A percentile compares a stretch with the other conserved stretches of the same genome.
These are phyloP conservation scores for Pasiphila rectangulata DNA, from an alignment of 2,888 invertebrate genomes.

Conservation along the genomic window DNA sequence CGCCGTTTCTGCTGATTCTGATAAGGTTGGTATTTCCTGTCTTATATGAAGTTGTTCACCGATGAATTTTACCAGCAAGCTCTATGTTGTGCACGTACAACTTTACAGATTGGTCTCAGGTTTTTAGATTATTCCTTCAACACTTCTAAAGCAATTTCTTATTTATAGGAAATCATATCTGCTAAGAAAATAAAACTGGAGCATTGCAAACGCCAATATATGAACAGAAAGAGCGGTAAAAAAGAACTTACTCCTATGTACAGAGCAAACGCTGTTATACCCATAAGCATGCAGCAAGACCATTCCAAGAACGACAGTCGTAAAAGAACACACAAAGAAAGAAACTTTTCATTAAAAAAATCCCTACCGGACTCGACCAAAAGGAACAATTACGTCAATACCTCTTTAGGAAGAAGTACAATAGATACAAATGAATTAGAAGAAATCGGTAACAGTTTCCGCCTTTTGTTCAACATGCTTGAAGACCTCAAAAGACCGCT, in stretches of 20 bases:
- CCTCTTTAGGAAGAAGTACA: slow-evolving; percentile 24
- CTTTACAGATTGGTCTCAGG: too few species aligned
- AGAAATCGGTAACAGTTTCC: slow-evolving; percentile 48
- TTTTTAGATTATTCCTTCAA: too few species aligned
- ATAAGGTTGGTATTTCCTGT: slow-evolving; percentile 33
- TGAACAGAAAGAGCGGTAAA: slow-evolving; percentile 44
- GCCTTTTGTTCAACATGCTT: slow-evolving; percentile 45
- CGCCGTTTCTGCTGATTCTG: slow-evolving; percentile 46
- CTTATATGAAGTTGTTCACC: neutral
- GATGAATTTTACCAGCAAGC: neutral
- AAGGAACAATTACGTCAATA: slow-evolving; percentile 35
- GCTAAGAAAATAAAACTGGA: slow-evolving; percentile 45
- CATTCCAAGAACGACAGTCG: slow-evolving; percentile 34
- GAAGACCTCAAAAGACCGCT: slow-evolving; percentile 42
- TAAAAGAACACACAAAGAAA: slow-evolving; percentile 40
- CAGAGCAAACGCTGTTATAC: slow-evolving; percentile 51
- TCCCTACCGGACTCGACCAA: slow-evolving; percentile 51
- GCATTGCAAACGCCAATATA: slow-evolving; percentile 42
- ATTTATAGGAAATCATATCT: slow-evolving; percentile 35
- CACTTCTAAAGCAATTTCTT: too few species aligned
- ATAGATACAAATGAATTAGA: slow-evolving; percentile 41
- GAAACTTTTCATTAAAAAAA: slow-evolving; percentile 38
- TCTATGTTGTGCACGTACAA: too few species aligned
- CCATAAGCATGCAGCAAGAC: slow-evolving; percentile 43
- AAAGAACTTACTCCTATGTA: slow-evolving; percentile 48